Percentiles rank a stretch among this genome's conserved stretches.
phyloP scores from a whole-genome alignment of 2,888 invertebrate genomes.

The Nomada goodeniana region DNA sequence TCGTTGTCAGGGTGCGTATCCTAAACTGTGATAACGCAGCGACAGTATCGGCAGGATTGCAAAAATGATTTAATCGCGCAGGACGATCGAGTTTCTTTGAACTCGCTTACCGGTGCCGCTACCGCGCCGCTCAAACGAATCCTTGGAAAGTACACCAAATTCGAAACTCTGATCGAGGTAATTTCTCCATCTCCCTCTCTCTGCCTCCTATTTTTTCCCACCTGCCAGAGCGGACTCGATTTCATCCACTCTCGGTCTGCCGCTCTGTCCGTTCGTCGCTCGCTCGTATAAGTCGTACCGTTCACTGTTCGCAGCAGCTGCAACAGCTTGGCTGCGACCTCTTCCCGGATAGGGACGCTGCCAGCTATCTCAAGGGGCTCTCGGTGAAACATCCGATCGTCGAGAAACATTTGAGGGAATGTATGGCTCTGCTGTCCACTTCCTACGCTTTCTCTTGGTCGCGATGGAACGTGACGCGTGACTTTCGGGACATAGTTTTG shows the following conservation, averaged over 20 bases:
- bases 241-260: no score
- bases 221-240: no score
- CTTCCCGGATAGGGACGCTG: constrained; percentile 92
- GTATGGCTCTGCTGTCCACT: constrained; percentile 90
- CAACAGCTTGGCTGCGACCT: constrained; percentile 91
- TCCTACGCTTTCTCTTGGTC: constrained; percentile 94
- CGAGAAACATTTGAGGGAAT: constrained; percentile 91
- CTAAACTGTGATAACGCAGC: neutral
- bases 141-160: constrained; percentile 87
- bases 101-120: constrained; percentile 84
- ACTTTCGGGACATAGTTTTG: constrained; percentile 86
- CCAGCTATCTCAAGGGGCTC: constrained; percentile 88
- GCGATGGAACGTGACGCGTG: constrained; percentile 88
- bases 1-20: constrained; percentile 84
- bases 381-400: constrained; percentile 87
- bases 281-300: no score
- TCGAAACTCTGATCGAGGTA: constrained; percentile 88
- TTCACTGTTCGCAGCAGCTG: constrained; percentile 74
- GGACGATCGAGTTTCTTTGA: constrained; percentile 84
- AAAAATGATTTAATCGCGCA: constrained; percentile 49
- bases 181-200: constrained; percentile 42
- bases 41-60: neutral
- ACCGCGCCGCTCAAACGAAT: constrained; percentile 87
- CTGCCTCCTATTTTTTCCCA: neutral
- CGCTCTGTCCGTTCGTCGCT: no score